A percentile compares a stretch with the other conserved stretches of the same genome.
Evolutionary conservation across 2,797 vertebrate species (phyloP).

Genomic region (Acanthurus tractus): DNA sequence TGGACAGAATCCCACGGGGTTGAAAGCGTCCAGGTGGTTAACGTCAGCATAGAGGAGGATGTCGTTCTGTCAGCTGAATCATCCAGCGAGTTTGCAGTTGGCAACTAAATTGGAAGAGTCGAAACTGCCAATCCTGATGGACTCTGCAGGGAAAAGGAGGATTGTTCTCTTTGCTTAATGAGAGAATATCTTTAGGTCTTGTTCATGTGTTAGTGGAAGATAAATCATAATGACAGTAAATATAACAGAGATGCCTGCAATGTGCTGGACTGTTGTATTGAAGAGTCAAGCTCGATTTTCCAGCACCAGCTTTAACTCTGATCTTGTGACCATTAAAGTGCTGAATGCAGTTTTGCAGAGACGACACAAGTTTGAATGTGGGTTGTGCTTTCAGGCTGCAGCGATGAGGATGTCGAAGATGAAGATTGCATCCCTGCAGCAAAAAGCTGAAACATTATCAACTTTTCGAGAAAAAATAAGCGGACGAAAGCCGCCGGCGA

Average conservation of each 20-base stretch:
- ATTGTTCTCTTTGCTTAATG: not conserved
- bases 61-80: conserved; percentile 1
- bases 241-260: too few species aligned
- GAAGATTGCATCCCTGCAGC: too few species aligned
- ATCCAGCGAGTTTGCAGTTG: conserved; percentile 27
- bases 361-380: too few species aligned
- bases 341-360: too few species aligned
- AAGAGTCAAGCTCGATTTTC: not conserved
- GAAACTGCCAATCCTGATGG: not conserved
- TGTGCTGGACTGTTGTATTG: not conserved
- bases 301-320: not conserved
- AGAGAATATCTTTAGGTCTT: not conserved
- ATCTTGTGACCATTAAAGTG: not conserved
- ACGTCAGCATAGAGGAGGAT: not conserved
- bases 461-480: too few species aligned
- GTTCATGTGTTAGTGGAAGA: not conserved
- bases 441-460: too few species aligned
- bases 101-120: conserved; percentile 18
- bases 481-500: too few species aligned
- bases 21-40: not conserved
- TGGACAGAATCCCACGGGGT: not conserved
- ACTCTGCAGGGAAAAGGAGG: not conserved
- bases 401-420: too few species aligned
- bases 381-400: too few species aligned
- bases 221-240: not conserved